Evolutionary conservation across 2,113 vertebrate species (phyloP), one percentile per base, ranked within the genome.

Genomic region (Dicaeum eximium): DNA sequence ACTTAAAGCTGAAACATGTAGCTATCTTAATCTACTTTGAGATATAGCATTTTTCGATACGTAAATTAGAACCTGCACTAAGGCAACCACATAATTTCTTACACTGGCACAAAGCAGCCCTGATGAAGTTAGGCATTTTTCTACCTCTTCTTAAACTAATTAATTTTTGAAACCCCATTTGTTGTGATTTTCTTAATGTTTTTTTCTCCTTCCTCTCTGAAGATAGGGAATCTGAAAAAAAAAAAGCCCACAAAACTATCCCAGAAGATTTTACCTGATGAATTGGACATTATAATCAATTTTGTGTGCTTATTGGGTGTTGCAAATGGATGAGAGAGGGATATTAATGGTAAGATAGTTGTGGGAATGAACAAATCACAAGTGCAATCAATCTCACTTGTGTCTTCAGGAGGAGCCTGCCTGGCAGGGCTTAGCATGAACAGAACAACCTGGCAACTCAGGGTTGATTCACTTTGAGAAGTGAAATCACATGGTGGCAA

Each of bases 1-100:
- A 94, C 93, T 96, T 97, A 96, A 84, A 85, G 73, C 44, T 92
- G 90, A 96, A 92, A 95, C 57, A 80, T 84, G 78, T 70, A 92
- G 90, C 94, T 92, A 54, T 95, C 92, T 94, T 94, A 96, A 93
- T 90, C 93, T 93, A 86, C 80, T 79, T 80, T 53, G 78, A 93
- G 95, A 91, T 89, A 81, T 2, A 60, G 74, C 2, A 19, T 47
- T 92, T 94, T 89, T 73, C 22, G 40, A 89, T 92, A 61, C 47
- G 4, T 94, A 88, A 96, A 94, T 96, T 93, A 93, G 62, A 92
- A 92, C 33, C n/a, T 73, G 40, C 66, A 42, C 15, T 82, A 61
- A 88, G 44, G 69, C 44, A 89, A 77, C 44, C 8, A 35, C n/a
- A 16, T 83, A 50, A 86, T 93, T 91, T 71, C 47, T 86, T 90